Base-by-base conservation (phyloP, 2,797 vertebrate genomes). In the Halcyon leucocephala region DNA sequence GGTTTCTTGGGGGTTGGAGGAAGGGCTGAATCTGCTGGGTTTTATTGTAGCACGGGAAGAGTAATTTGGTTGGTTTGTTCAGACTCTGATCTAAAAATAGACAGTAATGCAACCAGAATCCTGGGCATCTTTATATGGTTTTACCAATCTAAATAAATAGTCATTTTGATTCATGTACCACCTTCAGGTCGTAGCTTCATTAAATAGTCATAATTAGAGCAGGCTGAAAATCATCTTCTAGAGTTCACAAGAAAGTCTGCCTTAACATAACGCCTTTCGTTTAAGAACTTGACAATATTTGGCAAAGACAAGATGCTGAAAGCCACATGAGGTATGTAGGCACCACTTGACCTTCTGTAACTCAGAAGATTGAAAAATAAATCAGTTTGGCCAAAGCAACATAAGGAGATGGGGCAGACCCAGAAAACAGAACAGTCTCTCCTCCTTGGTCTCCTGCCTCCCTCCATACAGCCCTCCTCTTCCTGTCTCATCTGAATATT, bases 21-120 rank as follows among this genome's bases (percentile, higher is more conserved):
- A 77, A 67, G 16, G 7, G 11, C 70, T 92, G 7, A 77, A 55
- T 85, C 66, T 94, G 60, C 28, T 89, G 44, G 58, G 44, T 90
- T 95, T 94, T 78, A 58, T 15, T 82, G 62, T 70, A 82, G 49
- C 77, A n/a, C 62, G 83, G 73, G 77, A 92, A 96, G 78, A 77
- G 35, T 55, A 86, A 64, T 79, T 82, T 69, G 44, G 42, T 90
- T 86, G 70, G 69, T 79, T 89, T 82, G 51, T 76, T 93, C 58
- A 82, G 62, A 72, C 26, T 73, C 71, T 13, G 0, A 60, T 89
- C 55, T 80, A 89, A 95, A 96, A 92, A 92, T 89, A 94, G 94
- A 57, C 35, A 85, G 66, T 29, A 94, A 92, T 35, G 39, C 33
- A 84, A 82, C 17, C 55, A 73, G 66, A 82, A 84, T 70, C 51